These are phyloP conservation scores for Drosophila repleta DNA, from an alignment of 1,140 invertebrate genomes.

Conservation along the genomic window DNA sequence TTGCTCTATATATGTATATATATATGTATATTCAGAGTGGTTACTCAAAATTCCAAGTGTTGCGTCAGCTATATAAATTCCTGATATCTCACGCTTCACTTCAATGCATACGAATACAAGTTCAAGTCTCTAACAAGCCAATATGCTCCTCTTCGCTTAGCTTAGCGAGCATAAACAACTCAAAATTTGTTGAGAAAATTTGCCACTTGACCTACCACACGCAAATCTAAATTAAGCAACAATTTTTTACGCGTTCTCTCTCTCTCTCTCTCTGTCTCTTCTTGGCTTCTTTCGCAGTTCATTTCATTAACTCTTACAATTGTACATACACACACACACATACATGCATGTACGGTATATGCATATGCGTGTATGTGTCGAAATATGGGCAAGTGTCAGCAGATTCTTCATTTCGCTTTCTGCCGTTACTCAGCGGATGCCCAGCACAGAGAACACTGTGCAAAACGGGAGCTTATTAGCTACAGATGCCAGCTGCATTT, in stretches of 20 bases:
- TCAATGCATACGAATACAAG: no score
- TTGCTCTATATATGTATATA: no score
- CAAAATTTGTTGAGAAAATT: constrained; percentile 63
- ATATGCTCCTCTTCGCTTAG: not conserved
- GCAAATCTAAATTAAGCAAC: constrained; percentile 75
- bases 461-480: not conserved
- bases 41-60: no score
- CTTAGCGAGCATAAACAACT: not conserved
- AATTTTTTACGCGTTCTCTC: constrained; percentile 48
- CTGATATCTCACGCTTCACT: no score
- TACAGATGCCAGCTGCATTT: not conserved
- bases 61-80: no score
- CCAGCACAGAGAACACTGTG: no score
- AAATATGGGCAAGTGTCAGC: not conserved
- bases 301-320: not conserved
- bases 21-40: no score
- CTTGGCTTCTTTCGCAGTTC: constrained; percentile 5
- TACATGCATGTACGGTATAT: not conserved
- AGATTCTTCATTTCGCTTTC: no score
- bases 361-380: not conserved
- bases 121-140: not conserved
- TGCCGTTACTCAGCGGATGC: no score
- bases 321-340: not conserved
- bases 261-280: constrained; percentile 10
- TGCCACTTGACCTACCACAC: constrained; percentile 78